Percentiles rank a stretch among this genome's conserved stretches.
Conservation (phyloP, 2,113 vertebrate species). For the Montifringilla adamsi region DNA sequence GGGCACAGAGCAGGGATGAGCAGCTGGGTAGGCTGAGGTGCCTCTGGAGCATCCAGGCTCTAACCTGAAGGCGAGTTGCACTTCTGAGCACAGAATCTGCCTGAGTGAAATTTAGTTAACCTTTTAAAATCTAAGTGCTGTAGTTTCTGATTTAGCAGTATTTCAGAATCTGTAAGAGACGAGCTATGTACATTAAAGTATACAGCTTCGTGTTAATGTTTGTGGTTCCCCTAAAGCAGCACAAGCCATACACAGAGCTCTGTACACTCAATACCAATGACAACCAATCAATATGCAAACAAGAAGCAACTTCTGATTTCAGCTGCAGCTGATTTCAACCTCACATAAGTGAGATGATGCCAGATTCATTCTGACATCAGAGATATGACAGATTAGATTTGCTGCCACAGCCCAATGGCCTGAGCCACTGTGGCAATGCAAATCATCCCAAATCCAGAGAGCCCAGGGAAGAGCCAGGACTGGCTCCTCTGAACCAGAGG, state of each 20-base stretch:
- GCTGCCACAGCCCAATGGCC: neutral
- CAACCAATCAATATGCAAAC: neutral
- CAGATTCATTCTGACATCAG: neutral
- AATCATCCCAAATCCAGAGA: neutral
- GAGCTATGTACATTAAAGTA: neutral
- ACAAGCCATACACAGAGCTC: neutral
- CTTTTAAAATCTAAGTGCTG: neutral
- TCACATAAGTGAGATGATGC: neutral
- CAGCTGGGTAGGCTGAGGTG: neutral
- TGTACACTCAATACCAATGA: neutral
- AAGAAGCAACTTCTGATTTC: neutral
- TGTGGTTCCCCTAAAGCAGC: neutral
- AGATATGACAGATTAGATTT: neutral
- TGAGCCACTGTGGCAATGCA: neutral
- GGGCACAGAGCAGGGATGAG: neutral
- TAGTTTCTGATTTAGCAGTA: neutral
- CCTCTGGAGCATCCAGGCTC: neutral
- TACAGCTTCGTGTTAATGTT: neutral
- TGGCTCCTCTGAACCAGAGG: neutral
- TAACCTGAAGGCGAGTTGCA: rapidly evolving
- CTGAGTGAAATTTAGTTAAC: neutral
- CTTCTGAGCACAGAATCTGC: neutral
- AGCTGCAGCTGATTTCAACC: neutral
- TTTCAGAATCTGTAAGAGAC: neutral
- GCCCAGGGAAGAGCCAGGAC: neutral